phyloP scores from a whole-genome alignment of 2,113 vertebrate genomes.

The Trogon melanurus region DNA sequence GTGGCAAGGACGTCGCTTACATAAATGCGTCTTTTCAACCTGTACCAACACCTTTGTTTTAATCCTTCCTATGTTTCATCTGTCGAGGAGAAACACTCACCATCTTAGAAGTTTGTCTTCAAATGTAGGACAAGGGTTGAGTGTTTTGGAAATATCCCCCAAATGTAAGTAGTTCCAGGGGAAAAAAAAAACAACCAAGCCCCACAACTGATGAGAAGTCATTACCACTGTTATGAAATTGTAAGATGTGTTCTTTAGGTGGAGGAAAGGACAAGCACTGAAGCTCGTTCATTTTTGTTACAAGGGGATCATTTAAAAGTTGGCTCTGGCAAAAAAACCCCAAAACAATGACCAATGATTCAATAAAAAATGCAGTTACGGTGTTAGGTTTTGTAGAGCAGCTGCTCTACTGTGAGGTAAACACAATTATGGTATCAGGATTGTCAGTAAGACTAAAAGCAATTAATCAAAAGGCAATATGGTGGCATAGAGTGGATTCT shows the following conservation, averaged over 20 bases:
- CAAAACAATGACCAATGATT: neutral
- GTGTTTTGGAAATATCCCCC: neutral
- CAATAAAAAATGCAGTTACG: neutral
- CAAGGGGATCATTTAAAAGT: neutral
- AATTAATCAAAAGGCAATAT: conserved; percentile 10
- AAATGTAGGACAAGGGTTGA: neutral
- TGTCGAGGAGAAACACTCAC: neutral
- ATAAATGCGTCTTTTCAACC: neutral
- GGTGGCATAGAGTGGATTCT: neutral
- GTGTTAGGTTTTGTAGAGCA: neutral
- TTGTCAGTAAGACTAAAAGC: neutral
- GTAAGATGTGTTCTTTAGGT: neutral
- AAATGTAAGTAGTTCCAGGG: neutral
- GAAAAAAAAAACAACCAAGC: neutral
- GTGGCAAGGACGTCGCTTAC: neutral
- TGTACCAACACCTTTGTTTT: neutral
- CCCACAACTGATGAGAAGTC: neutral
- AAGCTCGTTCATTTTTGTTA: neutral
- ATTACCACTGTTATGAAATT: neutral
- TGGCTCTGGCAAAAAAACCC: neutral
- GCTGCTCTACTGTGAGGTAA: neutral
- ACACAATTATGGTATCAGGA: neutral
- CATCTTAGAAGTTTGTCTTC: neutral
- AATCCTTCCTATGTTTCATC: neutral
- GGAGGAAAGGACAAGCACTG: neutral